Percentiles rank a stretch among this genome's conserved stretches.
Evolutionary conservation across 2,888 invertebrate species (phyloP).

Genomic region (Mythimna lalbum): DNA sequence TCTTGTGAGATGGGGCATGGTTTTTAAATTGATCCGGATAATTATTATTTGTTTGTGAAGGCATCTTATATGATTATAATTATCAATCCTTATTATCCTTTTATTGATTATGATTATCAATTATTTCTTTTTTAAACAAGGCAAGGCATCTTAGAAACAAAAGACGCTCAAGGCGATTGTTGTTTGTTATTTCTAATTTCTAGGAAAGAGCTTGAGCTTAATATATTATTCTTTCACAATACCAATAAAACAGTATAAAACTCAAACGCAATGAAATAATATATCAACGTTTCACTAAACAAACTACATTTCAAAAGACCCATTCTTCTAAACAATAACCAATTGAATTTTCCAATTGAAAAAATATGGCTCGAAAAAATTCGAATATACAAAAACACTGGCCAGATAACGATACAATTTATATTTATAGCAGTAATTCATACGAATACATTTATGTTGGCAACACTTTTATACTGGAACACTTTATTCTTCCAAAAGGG

Average conservation of each 20-base stretch:
- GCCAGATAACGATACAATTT: slow-evolving; percentile 53
- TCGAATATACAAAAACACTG: slow-evolving; percentile 30
- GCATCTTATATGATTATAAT: too few relatives aligned
- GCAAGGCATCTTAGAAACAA: too few relatives aligned
- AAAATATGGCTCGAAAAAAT: slow-evolving; percentile 46
- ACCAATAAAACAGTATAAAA: background rate
- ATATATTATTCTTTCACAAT: too few relatives aligned
- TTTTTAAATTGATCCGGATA: too few relatives aligned
- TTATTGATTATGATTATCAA: too few relatives aligned
- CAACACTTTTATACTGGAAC: slow-evolving; percentile 60
- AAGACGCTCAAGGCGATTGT: background rate
- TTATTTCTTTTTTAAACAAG: background rate
- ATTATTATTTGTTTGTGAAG: too few relatives aligned
- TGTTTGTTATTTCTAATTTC: too few relatives aligned
- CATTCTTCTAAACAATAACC: slow-evolving; percentile 27
- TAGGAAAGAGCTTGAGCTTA: background rate
- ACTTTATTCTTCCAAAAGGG: slow-evolving; percentile 65
- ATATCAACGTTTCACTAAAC: background rate
- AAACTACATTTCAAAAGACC: slow-evolving; percentile 32
- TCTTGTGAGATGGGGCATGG: too few relatives aligned
- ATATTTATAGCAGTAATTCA: slow-evolving; percentile 55
- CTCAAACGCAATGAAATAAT: background rate
- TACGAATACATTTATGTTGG: slow-evolving; percentile 51
- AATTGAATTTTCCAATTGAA: slow-evolving; percentile 47
- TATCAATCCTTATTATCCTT: too few relatives aligned